These are phyloP conservation scores for Aleiodes sp. DNA, from an alignment of 1,140 invertebrate species.

Conservation along the genomic window DNA sequence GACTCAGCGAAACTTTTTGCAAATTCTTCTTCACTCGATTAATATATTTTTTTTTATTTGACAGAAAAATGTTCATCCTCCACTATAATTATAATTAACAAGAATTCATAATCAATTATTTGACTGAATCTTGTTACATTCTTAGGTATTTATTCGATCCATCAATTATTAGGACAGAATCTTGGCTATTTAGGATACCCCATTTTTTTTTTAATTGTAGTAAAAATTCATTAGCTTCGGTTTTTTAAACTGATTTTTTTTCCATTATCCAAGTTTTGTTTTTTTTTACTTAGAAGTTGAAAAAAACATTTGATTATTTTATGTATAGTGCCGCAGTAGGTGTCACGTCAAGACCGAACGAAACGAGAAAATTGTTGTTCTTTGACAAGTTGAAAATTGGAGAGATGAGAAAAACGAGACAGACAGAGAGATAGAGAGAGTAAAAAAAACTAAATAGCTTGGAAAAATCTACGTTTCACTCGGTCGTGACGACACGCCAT, in stretches of 20 bases:
- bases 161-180: not conserved
- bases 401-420: no score
- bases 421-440: no score
- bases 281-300: constrained; percentile 10
- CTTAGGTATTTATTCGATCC: not conserved
- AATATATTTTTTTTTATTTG: not conserved
- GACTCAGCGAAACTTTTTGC: not conserved
- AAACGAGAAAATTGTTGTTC: not conserved
- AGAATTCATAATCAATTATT: constrained; percentile 21
- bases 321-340: constrained; percentile 39
- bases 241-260: constrained; percentile 13
- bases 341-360: not conserved
- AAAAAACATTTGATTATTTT: constrained; percentile 32
- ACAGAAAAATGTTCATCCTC: constrained; percentile 29
- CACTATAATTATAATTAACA: constrained; percentile 26
- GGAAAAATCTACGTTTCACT: not conserved
- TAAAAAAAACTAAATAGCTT: no score
- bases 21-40: not conserved
- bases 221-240: not conserved
- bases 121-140: constrained; percentile 16
- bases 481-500: constrained; percentile 4
- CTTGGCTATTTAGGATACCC: not conserved
- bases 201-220: not conserved
- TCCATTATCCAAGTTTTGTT: not conserved
- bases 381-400: not conserved